These are phyloP conservation scores for Operophtera brumata DNA, from an alignment of 2,888 invertebrate genomes.

Conservation along the genomic window DNA sequence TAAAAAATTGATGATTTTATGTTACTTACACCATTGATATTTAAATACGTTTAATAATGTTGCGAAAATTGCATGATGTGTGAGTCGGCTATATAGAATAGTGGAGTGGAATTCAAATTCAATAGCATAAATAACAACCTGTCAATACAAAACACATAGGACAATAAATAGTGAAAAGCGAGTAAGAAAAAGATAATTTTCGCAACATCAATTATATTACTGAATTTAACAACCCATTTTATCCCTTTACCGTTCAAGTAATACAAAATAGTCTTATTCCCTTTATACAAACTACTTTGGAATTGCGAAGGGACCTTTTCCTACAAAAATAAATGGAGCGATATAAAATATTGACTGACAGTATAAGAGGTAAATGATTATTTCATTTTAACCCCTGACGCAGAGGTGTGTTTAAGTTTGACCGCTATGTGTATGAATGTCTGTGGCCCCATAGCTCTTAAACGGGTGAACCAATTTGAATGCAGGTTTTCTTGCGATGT, in stretches of 20 bases:
- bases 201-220: slow-evolving; percentile 27
- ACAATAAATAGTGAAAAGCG: slow-evolving; percentile 15
- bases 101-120: background rate
- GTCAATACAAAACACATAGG: slow-evolving; percentile 12
- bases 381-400: too few relatives aligned
- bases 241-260: slow-evolving; percentile 40
- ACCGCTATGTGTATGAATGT: too few relatives aligned
- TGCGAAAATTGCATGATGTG: slow-evolving; percentile 20
- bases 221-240: slow-evolving; percentile 35
- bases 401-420: too few relatives aligned
- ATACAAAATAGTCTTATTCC: slow-evolving; percentile 34
- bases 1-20: slow-evolving; percentile 22
- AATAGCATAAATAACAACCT: slow-evolving; percentile 2
- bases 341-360: too few relatives aligned
- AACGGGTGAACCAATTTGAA: too few relatives aligned
- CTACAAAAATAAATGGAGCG: too few relatives aligned
- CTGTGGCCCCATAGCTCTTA: too few relatives aligned
- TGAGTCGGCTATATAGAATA: slow-evolving; percentile 6
- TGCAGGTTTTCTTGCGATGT: too few relatives aligned
- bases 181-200: slow-evolving; percentile 17
- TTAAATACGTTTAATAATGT: slow-evolving; percentile 17
- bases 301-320: background rate
- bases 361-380: too few relatives aligned
- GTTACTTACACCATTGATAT: slow-evolving; percentile 41
- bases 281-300: slow-evolving; percentile 42